phyloP scores from a whole-genome alignment of 2,113 vertebrate species.

The Malurus cyaneus region DNA sequence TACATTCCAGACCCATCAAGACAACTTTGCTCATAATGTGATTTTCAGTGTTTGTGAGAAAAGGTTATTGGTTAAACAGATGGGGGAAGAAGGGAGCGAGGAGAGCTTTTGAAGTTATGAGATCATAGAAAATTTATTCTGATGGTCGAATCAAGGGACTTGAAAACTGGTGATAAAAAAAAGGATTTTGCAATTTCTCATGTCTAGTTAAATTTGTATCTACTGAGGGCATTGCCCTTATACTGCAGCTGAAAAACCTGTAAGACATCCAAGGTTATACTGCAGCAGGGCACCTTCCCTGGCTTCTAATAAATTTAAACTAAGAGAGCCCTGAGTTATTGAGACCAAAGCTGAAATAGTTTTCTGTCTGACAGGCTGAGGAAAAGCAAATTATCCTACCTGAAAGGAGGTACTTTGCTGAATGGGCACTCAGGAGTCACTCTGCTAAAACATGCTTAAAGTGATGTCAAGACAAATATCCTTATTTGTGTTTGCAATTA shows the following conservation, averaged over 20 bases:
- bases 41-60: slow-evolving; percentile 47
- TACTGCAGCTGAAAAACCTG: slow-evolving; percentile 1
- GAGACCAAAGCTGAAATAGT: not conserved
- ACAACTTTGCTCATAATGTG: not conserved
- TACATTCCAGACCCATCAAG: not conserved
- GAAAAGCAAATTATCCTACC: not conserved
- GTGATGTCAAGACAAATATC: not conserved
- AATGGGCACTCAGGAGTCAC: not conserved
- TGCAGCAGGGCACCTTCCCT: not conserved
- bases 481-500: not conserved
- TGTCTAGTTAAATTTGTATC: slow-evolving; percentile 41
- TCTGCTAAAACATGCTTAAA: not conserved
- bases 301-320: slow-evolving; percentile 34
- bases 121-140: slow-evolving; percentile 40
- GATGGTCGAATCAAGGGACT: slow-evolving; percentile 7
- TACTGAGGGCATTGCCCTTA: not conserved
- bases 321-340: not conserved
- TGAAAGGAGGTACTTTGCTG: not conserved
- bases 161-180: not conserved
- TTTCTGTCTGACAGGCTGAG: not conserved
- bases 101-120: slow-evolving; percentile 37
- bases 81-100: not conserved
- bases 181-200: slow-evolving; percentile 27
- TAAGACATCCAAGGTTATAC: slow-evolving; percentile 27
- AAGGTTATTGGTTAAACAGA: slow-evolving; percentile 41